phyloP scores from a whole-genome alignment of 2,888 invertebrate genomes.

The Drosophila fulvimacula region DNA sequence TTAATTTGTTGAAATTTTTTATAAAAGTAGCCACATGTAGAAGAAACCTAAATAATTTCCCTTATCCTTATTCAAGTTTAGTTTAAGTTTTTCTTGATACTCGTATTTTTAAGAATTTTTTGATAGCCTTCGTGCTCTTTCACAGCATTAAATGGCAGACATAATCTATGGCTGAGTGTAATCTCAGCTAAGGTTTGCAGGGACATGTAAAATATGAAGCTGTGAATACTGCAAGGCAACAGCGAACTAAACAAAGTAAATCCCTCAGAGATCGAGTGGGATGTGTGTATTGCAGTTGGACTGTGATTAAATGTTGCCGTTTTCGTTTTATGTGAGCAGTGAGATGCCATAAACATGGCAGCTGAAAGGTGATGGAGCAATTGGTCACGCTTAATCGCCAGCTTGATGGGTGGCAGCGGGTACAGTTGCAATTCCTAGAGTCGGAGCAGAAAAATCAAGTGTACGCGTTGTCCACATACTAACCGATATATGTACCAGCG shows the following conservation, averaged over 20 bases:
- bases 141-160: constrained; percentile 21
- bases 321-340: constrained; percentile 49
- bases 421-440: constrained; percentile 5
- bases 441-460: constrained; percentile 56
- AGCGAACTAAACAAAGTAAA: constrained; percentile 28
- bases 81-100: too few relatives aligned
- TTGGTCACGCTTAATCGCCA: constrained; percentile 79
- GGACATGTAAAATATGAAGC: constrained; percentile 63
- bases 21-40: too few relatives aligned
- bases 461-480: constrained; percentile 65
- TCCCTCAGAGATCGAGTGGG: constrained; percentile 14
- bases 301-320: constrained; percentile 66
- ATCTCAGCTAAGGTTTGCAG: constrained; percentile 24
- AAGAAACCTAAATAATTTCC: background rate
- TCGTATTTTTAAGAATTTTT: constrained; percentile 2
- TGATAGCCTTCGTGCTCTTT: background rate
- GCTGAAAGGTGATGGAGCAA: constrained; percentile 60
- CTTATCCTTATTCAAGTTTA: too few relatives aligned
- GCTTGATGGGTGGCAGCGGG: constrained; percentile 34
- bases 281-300: constrained; percentile 20
- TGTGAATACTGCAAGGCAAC: constrained; percentile 33
- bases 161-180: constrained; percentile 23
- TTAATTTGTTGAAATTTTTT: too few relatives aligned
- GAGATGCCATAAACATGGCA: constrained; percentile 55
- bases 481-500: constrained; percentile 31